Percentiles rank a stretch among this genome's conserved stretches.
Evolutionary conservation across 2,113 vertebrate species (phyloP).

Genomic region (Mustela nigripes): DNA sequence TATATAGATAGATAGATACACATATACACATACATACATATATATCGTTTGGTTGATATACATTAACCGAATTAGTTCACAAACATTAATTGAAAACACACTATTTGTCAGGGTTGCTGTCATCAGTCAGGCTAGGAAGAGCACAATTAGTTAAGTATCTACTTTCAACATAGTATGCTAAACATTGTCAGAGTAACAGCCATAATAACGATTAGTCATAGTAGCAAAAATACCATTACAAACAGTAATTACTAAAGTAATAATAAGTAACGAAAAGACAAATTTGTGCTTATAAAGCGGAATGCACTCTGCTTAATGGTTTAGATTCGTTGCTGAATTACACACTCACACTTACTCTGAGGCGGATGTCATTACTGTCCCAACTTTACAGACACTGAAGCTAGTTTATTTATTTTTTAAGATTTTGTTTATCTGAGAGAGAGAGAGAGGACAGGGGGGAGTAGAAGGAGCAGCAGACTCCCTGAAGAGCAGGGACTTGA

Average conservation of each 20-base stretch:
- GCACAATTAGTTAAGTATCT: not conserved
- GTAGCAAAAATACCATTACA: not conserved
- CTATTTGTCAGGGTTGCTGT: not conserved
- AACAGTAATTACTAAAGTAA: not conserved
- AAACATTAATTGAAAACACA: not conserved
- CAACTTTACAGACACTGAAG: not conserved
- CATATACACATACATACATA: too few species aligned
- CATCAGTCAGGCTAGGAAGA: not conserved
- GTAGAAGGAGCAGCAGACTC: too few species aligned
- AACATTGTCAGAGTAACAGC: not conserved
- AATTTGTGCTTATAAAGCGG: not conserved
- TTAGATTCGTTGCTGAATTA: not conserved
- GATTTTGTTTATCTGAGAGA: too few species aligned
- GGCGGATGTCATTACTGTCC: too few species aligned
- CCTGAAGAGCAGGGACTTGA: too few species aligned
- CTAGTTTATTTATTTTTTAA: too few species aligned
- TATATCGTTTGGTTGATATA: not conserved
- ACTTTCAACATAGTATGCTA: not conserved
- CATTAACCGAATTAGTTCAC: constrained; percentile 2
- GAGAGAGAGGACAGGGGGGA: too few species aligned
- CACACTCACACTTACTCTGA: not conserved
- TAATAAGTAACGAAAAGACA: not conserved
- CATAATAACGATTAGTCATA: not conserved
- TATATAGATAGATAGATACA: too few species aligned
- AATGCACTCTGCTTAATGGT: not conserved